Percentiles rank a stretch among this genome's conserved stretches.
Evolutionary conservation across 2,797 vertebrate species (phyloP).

Genomic region (Crax fasciolata): DNA sequence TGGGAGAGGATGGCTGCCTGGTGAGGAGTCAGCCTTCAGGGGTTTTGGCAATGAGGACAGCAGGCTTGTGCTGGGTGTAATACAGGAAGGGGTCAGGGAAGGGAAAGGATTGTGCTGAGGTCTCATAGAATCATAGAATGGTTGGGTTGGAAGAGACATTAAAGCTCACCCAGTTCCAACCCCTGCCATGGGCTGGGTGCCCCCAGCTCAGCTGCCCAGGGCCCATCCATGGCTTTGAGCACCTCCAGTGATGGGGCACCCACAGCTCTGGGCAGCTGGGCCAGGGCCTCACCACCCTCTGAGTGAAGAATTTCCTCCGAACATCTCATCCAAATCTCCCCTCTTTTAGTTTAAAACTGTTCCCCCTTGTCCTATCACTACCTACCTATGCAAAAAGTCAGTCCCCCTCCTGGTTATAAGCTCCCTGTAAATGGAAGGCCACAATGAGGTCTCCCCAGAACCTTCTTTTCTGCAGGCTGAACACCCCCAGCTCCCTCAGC

Average conservation of each 20-base stretch:
- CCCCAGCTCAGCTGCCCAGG: too few relatives aligned
- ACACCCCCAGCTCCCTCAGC: not conserved
- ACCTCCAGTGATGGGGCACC: not conserved
- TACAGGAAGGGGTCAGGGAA: not conserved
- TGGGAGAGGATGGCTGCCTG: not conserved
- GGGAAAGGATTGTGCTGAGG: not conserved
- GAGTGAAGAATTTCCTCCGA: not conserved
- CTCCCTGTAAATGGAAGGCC: not conserved
- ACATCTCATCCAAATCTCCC: not conserved
- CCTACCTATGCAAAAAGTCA: not conserved
- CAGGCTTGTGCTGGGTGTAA: not conserved
- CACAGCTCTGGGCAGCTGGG: not conserved
- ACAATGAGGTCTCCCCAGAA: too few relatives aligned
- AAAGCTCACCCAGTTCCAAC: not conserved
- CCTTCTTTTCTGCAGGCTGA: not conserved
- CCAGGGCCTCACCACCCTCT: not conserved
- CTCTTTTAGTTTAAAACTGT: too few relatives aligned
- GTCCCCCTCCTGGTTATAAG: not conserved
- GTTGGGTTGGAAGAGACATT: not conserved
- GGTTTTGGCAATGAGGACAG: too few relatives aligned
- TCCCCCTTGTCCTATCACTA: not conserved
- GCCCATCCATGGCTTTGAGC: not conserved
- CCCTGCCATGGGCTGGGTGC: not conserved
- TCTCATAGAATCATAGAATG: not conserved
- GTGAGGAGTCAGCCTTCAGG: not conserved